Conservation (phyloP, 2,797 vertebrate species). For the Amphiprion clarkii region DNA sequence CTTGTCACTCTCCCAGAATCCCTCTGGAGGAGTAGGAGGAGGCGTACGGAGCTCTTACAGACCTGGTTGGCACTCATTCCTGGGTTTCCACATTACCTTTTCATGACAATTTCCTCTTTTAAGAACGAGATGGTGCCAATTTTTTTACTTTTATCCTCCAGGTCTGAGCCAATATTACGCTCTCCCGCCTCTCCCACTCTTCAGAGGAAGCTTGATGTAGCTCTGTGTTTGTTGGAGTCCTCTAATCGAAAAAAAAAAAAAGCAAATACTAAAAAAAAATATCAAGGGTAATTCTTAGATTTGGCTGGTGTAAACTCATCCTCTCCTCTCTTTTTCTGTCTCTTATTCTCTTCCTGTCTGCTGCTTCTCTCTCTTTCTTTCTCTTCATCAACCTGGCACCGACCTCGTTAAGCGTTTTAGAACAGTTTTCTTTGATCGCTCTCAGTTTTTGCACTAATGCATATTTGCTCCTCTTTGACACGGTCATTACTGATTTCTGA, state of each 20-base stretch:
- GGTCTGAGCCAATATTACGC: constrained; percentile 53
- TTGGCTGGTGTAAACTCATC: constrained; percentile 11
- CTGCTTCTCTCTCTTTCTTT: constrained; percentile 11
- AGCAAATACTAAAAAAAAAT: constrained; percentile 7
- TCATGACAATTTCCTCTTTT: constrained; percentile 32
- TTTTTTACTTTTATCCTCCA: constrained; percentile 15
- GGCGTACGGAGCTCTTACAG: constrained; percentile 50
- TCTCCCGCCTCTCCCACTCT: constrained; percentile 41
- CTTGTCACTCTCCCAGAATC: constrained; percentile 70
- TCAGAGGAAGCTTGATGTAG: constrained; percentile 40
- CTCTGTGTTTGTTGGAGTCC: constrained; percentile 65
- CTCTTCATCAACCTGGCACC: constrained; percentile 58
- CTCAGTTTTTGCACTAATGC: constrained; percentile 25
- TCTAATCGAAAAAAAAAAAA: constrained; percentile 23
- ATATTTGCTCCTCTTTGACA: constrained; percentile 16
- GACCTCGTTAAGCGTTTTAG: constrained; percentile 62
- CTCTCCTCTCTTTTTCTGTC: constrained; percentile 3
- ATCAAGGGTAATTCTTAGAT: constrained; percentile 18
- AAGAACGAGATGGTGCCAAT: constrained; percentile 73
- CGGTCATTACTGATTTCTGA: constrained; percentile 27
- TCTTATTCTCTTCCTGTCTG: not conserved
- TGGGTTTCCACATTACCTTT: constrained; percentile 69
- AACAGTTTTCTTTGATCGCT: constrained; percentile 22
- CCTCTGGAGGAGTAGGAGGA: constrained; percentile 64
- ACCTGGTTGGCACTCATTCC: constrained; percentile 79